Evolutionary conservation across 2,113 vertebrate genomes (phyloP).

Genomic region (Campylomormyrus tamandua): DNA sequence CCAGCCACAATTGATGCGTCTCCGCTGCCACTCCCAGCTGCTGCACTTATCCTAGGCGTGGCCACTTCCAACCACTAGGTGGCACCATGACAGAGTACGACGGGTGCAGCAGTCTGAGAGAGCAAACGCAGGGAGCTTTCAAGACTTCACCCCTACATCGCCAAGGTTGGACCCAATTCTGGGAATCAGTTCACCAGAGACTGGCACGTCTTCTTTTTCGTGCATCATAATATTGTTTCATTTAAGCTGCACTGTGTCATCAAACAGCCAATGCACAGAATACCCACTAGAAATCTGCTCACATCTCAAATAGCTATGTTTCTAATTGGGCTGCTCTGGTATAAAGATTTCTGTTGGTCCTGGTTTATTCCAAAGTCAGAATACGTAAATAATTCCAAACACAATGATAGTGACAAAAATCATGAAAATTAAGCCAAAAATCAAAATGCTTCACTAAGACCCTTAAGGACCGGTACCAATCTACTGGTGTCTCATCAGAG

Average conservation of each 20-base stretch:
- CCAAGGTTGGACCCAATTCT: neutral
- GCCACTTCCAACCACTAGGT: neutral
- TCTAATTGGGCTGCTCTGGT: neutral
- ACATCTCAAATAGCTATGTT: neutral
- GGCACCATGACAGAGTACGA: neutral
- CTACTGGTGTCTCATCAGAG: neutral
- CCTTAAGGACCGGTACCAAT: neutral
- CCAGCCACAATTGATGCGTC: slow-evolving; percentile 1
- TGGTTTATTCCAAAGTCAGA: neutral
- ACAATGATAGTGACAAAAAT: neutral
- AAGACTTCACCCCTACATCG: neutral
- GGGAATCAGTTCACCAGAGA: neutral
- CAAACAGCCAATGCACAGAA: neutral
- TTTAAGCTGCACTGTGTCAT: neutral
- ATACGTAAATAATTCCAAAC: neutral
- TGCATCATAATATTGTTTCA: neutral
- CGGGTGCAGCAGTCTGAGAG: neutral
- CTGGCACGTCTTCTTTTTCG: neutral
- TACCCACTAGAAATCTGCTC: neutral
- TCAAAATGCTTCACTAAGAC: neutral
- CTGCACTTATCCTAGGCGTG: neutral
- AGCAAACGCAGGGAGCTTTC: neutral
- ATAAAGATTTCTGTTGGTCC: neutral
- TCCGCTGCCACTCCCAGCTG: neutral
- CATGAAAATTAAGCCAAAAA: neutral